phyloP scores from a whole-genome alignment of 1,140 invertebrate genomes.

The Papilio polytes region DNA sequence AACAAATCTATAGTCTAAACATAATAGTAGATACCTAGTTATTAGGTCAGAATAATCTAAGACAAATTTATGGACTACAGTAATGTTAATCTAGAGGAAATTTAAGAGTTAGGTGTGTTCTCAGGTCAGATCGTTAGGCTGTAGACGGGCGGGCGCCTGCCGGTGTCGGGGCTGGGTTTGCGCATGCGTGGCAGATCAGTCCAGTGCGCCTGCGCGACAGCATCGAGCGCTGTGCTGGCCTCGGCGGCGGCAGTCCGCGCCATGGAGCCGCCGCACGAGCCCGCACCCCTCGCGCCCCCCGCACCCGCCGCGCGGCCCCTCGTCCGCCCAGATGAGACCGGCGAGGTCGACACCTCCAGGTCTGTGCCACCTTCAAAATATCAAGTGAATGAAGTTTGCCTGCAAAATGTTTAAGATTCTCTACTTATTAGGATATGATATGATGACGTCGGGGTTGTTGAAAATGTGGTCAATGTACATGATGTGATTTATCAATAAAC shows the following conservation, averaged over 20 bases:
- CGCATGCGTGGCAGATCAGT: background rate
- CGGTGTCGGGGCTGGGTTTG: no score
- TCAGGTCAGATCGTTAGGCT: no score
- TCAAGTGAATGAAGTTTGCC: constrained; percentile 8
- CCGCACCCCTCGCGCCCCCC: constrained; percentile 45
- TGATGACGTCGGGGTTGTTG: background rate
- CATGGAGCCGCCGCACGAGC: constrained; percentile 57
- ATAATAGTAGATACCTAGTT: no score
- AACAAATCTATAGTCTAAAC: no score
- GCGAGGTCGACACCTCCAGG: constrained; percentile 79
- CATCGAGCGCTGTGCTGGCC: constrained; percentile 38
- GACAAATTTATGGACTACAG: no score
- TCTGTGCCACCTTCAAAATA: constrained; percentile 44
- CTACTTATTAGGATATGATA: background rate
- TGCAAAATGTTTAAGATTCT: no score
- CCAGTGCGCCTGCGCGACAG: constrained; percentile 46
- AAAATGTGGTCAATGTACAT: background rate
- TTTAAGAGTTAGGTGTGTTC: no score
- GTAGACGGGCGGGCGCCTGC: no score
- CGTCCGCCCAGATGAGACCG: constrained; percentile 76
- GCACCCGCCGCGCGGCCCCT: constrained; percentile 63
- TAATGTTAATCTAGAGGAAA: no score
- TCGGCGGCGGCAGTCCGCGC: constrained; percentile 44
- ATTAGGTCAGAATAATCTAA: no score
- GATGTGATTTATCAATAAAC: background rate